These are phyloP conservation scores for Rana temporaria DNA, from an alignment of 2,113 vertebrate species.

Conservation along the genomic window DNA sequence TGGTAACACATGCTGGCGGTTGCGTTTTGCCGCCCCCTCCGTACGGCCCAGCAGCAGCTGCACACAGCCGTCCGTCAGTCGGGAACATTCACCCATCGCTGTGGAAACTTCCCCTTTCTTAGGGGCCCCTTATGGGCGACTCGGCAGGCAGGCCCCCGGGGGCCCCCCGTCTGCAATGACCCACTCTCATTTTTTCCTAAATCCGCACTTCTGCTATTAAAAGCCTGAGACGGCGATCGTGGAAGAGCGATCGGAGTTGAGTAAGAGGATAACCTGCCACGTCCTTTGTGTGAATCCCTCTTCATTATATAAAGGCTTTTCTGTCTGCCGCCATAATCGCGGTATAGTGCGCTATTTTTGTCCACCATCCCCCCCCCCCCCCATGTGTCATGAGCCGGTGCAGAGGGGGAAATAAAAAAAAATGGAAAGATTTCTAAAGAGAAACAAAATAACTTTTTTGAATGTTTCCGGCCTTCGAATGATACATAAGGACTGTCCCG, in stretches of 20 bases:
- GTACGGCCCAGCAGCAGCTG: no score
- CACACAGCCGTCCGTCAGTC: neutral
- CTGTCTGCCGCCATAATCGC: no score
- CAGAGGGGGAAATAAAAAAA: no score
- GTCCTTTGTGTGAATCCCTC: neutral
- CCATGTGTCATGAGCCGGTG: no score
- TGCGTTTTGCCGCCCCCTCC: no score
- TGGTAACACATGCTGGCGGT: no score
- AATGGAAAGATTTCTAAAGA: no score
- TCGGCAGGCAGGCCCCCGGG: neutral
- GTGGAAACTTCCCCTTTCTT: slow-evolving; percentile 1
- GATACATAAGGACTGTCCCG: no score
- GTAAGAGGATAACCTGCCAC: neutral
- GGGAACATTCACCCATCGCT: neutral
- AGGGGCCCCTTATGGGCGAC: neutral
- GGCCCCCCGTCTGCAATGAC: neutral
- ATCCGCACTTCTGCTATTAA: neutral
- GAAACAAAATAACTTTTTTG: no score
- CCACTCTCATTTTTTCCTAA: slow-evolving; percentile 8
- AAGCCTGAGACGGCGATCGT: neutral
- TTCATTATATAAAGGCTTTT: neutral
- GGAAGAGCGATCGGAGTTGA: neutral
- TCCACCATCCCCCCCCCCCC: no score
- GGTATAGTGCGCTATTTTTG: no score
- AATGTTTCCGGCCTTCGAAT: no score